Evolutionary conservation across 30 jellyfish, hydroid and myxozoan species (phyloP).

Genomic region (Phacellophora camtschatica): DNA sequence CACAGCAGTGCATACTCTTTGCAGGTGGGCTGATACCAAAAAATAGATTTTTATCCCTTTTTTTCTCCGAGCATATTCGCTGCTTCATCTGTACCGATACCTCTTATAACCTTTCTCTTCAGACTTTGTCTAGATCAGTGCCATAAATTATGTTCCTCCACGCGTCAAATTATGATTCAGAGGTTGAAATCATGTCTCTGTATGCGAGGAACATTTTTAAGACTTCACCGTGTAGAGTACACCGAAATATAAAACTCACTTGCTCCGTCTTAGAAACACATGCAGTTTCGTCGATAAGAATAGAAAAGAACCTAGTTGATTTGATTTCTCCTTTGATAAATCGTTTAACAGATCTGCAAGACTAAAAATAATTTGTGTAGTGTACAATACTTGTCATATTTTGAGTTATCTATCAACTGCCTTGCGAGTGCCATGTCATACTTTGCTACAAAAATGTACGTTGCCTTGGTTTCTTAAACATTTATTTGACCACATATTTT

Average conservation of each 20-base stretch:
- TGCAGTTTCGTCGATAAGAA: constrained; percentile 44
- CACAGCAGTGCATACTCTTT: constrained; percentile 24
- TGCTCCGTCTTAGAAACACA: constrained; percentile 11
- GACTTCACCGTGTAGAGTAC: not conserved
- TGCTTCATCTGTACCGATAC: constrained; percentile 17
- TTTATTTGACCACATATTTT: not conserved
- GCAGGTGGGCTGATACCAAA: not conserved
- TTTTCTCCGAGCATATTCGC: constrained; percentile 7
- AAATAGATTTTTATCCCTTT: not conserved
- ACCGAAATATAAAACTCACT: not conserved
- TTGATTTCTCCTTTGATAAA: not conserved
- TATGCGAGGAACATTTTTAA: not conserved
- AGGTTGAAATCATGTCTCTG: not conserved
- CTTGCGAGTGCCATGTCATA: not conserved
- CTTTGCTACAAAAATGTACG: not conserved
- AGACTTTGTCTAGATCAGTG: too few relatives aligned
- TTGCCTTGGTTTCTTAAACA: not conserved
- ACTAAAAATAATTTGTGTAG: not conserved
- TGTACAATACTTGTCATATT: not conserved
- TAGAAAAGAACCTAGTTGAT: constrained; percentile 1
- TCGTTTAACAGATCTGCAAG: constrained; percentile 5
- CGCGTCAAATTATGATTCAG: not conserved
- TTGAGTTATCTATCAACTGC: not conserved
- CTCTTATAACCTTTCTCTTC: too few relatives aligned
- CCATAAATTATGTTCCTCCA: too few relatives aligned